phyloP scores from a whole-genome alignment of 1,140 invertebrate species.

The Limonius californicus region DNA sequence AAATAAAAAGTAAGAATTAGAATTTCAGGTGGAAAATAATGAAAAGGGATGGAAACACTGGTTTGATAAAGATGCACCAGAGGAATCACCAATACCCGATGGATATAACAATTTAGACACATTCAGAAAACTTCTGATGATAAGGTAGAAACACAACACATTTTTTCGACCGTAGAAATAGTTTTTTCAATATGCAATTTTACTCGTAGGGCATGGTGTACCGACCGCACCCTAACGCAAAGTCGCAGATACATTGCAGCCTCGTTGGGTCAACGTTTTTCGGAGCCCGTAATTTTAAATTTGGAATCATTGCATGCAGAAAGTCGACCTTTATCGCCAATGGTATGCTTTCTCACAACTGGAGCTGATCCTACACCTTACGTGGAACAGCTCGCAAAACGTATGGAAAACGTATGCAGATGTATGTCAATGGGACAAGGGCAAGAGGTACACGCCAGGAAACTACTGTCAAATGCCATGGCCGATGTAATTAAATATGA shows the following conservation, averaged over 20 bases:
- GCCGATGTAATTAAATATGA: conserved; percentile 57
- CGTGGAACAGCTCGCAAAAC: conserved; percentile 79
- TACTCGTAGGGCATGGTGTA: conserved; percentile 84
- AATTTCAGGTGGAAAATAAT: conserved; percentile 63
- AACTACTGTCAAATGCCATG: conserved; percentile 66
- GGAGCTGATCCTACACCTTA: conserved; percentile 86
- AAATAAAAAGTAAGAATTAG: conserved; percentile 51
- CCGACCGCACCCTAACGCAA: conserved; percentile 79
- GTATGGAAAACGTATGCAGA: conserved; percentile 62
- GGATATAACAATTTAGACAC: conserved; percentile 71
- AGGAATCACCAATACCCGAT: conserved; percentile 78
- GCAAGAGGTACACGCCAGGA: conserved; percentile 84
- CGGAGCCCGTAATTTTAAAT: conserved; percentile 81
- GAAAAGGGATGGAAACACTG: conserved; percentile 78
- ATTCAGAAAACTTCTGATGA: conserved; percentile 78
- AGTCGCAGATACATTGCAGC: conserved; percentile 76
- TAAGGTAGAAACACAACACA: too few relatives aligned
- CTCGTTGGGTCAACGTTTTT: conserved; percentile 67
- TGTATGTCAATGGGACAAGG: conserved; percentile 91
- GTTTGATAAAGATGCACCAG: conserved; percentile 84
- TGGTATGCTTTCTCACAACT: conserved; percentile 86
- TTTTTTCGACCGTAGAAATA: too few relatives aligned
- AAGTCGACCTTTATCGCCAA: conserved; percentile 71
- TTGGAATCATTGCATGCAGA: conserved; percentile 74
- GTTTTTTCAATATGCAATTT: too few relatives aligned